Evolutionary conservation across 1,140 invertebrate genomes (phyloP), one percentile per base, ranked within the genome.

Genomic region (Macrostomum lignano): DNA sequence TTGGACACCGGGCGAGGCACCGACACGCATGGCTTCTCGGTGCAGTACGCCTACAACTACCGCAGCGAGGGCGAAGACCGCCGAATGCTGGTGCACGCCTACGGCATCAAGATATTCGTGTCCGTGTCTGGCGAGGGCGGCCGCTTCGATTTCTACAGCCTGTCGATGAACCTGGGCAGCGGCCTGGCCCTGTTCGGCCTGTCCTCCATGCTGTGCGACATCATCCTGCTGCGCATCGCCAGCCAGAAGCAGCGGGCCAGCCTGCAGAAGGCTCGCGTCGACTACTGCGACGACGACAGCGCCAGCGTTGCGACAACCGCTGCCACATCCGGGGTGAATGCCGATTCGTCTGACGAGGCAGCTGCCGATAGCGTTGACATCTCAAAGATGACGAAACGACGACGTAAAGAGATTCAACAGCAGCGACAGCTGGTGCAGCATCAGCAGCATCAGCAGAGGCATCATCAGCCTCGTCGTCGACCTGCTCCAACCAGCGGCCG

Each of bases 121-220:
- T 34, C 35, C 13, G 39, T 41, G 5, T 29, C 14, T 7, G 39
- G 38, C 10, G 26, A 19, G 21, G 40, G 31, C 24, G 40, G 40
- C 9, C 26, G 38, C 21, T 41, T 41, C 20, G 37, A 35, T 25
- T 25, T 37, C 11, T 25, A 40, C 14, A 19, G 23, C 23, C 32
- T 41, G 17, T 33, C 39, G 26, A 36, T 41, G 38, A 41, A 41
- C 20, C 23, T 41, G 17, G 40, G 40, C 7, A 29, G 38, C 14
- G 40, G 40, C 23, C 19, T 41, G 5, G 40, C 39, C 19, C 38
- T 41, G 5, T 25, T 41, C 23, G 39, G 40, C 14, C 33, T 41
- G 14, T 52, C 60, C 4, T 60, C 57, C 5, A 44, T 64, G 7
- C 19, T 63, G 2, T 61, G 60, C 49, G 62, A 64, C 42, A 44